Evolutionary conservation across 1,140 invertebrate genomes (phyloP), one percentile per base, ranked within the genome.

Genomic region (Drosophila pectinifera): DNA sequence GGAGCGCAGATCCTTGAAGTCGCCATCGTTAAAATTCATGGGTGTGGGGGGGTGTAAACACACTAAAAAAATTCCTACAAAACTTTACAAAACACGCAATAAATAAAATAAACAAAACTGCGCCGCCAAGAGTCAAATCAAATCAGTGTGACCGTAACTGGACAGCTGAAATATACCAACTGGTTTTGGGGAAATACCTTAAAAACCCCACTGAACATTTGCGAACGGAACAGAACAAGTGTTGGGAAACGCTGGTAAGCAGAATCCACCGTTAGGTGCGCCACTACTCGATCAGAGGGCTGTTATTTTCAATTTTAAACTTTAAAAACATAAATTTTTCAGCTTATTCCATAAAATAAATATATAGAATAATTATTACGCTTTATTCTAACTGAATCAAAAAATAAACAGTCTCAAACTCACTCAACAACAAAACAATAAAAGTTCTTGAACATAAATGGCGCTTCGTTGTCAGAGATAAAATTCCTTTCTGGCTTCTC

Each of bases 401-500:
- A 5, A 20, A 57, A 11, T 11, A 13, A 46, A 22, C 5, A 31
- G 8, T 22, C 4, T n/a, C n/a, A n/a, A 20, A 28, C 22, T 81
- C 54, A 91, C 58, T 92, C 83, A 16, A 95, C 68, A 78, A 94
- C 81, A 73, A 93, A 93, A 64, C 94, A 92, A 90, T 93, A 95
- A 92, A 95, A 94, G 92, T 96, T 96, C 78, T 96, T 96, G 77
- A 95, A 96, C 65, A 96, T 94, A 18, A 96, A 92, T 0, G 95
- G 95, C 16, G 93, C 93, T 22, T 94, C 93, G 48, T 96, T 94
- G 70, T 96, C 95, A 13, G 95, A 95, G 14, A 96, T 94, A 73
- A 96, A 96, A 86, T 96, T 96, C 36, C 95, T 94, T 73, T 96
- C 95, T 0, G 95, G 95, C 78, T 95, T 94, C 0, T 95, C 91